A percentile compares a stretch with the other conserved stretches of the same genome.
phyloP scores from a whole-genome alignment of 2,888 invertebrate genomes.

The Hesperia comma region DNA sequence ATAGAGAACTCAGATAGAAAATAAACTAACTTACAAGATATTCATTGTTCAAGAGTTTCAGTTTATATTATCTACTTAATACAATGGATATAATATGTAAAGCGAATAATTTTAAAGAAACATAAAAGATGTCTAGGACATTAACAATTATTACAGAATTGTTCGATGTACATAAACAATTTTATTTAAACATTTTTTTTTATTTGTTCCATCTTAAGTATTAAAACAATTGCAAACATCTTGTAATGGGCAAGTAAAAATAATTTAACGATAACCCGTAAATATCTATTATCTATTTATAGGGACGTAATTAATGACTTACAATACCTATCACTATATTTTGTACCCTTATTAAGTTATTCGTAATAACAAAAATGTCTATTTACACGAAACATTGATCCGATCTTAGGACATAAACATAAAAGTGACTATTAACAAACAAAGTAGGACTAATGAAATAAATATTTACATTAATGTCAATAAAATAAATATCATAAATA shows the following conservation, averaged over 20 bases:
- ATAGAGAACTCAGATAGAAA: too few species aligned
- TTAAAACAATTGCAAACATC: neutral
- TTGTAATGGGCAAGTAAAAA: neutral
- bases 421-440: neutral
- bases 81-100: too few species aligned
- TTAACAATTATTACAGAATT: too few species aligned
- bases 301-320: constrained; percentile 6
- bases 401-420: neutral
- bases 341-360: constrained; percentile 11
- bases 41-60: too few species aligned
- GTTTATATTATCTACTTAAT: too few species aligned
- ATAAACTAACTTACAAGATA: too few species aligned
- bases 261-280: constrained; percentile 5
- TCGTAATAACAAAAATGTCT: constrained; percentile 1
- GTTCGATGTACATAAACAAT: too few species aligned
- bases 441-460: neutral
- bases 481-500: neutral
- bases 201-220: neutral
- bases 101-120: too few species aligned
- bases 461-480: neutral
- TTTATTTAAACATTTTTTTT: too few species aligned
- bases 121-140: too few species aligned
- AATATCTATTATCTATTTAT: constrained; percentile 1
- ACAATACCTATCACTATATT: constrained; percentile 1
- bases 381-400: neutral